Percentiles rank a stretch among this genome's conserved stretches.
phyloP scores from a whole-genome alignment of 2,113 vertebrate species.

The Tiliqua scincoides region DNA sequence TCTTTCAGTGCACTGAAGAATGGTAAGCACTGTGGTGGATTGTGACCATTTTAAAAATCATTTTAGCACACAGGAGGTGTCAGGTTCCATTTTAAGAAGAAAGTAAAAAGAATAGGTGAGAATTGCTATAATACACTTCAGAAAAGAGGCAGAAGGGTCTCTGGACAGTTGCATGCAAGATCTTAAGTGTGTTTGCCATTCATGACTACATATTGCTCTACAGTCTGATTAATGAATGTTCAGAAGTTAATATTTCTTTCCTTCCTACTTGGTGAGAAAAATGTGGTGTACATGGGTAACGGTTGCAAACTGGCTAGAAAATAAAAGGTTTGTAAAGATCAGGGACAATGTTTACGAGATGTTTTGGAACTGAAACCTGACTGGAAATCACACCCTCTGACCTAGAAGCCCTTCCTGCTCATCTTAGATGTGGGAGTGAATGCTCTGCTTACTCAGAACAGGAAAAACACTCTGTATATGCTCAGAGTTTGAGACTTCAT shows the following conservation, averaged over 20 bases:
- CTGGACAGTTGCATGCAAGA: neutral
- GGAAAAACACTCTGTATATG: neutral
- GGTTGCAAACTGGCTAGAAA: neutral
- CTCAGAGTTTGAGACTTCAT: neutral
- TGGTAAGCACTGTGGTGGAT: neutral
- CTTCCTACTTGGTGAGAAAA: neutral
- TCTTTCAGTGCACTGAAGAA: neutral
- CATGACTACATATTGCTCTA: neutral
- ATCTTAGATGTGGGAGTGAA: neutral
- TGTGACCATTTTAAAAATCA: neutral
- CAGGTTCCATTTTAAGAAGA: neutral
- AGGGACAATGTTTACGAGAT: neutral
- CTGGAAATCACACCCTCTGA: neutral
- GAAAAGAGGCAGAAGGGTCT: too few relatives aligned
- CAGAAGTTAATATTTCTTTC: neutral
- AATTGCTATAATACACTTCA: neutral
- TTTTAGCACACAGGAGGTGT: neutral
- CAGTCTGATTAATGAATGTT: neutral
- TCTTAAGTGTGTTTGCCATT: neutral
- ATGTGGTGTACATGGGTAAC: neutral
- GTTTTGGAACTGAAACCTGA: neutral
- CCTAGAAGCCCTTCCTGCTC: neutral
- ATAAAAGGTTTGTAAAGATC: neutral
- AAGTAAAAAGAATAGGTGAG: neutral
- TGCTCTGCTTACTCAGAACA: neutral